Percentiles rank a stretch among this genome's conserved stretches.
Evolutionary conservation across 2,888 invertebrate genomes (phyloP).

Genomic region (Himalopsyche kuldschensis): DNA sequence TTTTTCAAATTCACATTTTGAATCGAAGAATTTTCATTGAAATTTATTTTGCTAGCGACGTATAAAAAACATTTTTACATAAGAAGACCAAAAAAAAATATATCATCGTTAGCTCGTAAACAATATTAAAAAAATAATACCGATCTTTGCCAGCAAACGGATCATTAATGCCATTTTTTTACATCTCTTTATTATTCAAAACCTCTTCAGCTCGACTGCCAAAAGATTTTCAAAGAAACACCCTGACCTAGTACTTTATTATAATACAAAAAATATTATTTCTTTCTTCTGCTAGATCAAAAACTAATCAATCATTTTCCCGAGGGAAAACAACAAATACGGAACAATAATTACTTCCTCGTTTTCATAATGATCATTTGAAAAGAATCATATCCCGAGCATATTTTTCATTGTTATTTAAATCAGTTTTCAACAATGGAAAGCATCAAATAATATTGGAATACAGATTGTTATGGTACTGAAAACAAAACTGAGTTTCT

Average conservation of each 20-base stretch:
- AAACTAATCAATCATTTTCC: background rate
- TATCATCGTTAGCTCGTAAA: too few relatives aligned
- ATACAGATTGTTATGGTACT: too few relatives aligned
- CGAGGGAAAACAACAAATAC: background rate
- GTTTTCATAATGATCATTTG: background rate
- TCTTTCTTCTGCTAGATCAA: background rate
- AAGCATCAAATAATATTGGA: background rate
- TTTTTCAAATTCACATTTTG: too few relatives aligned
- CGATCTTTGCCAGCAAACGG: background rate
- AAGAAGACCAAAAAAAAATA: too few relatives aligned
- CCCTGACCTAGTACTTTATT: background rate
- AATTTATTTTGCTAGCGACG: too few relatives aligned
- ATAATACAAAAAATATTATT: background rate
- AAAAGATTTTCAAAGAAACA: background rate
- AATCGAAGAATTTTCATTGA: too few relatives aligned
- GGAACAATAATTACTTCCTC: background rate
- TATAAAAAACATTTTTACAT: too few relatives aligned
- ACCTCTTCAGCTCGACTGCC: background rate
- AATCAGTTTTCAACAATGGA: background rate
- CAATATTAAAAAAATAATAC: too few relatives aligned
- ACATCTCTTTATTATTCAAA: background rate
- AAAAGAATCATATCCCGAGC: background rate
- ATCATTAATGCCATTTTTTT: background rate
- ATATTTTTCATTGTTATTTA: background rate
- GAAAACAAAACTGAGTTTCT: too few relatives aligned